phyloP scores from a whole-genome alignment of 2,113 vertebrate species.

The Lipophrys pholis region DNA sequence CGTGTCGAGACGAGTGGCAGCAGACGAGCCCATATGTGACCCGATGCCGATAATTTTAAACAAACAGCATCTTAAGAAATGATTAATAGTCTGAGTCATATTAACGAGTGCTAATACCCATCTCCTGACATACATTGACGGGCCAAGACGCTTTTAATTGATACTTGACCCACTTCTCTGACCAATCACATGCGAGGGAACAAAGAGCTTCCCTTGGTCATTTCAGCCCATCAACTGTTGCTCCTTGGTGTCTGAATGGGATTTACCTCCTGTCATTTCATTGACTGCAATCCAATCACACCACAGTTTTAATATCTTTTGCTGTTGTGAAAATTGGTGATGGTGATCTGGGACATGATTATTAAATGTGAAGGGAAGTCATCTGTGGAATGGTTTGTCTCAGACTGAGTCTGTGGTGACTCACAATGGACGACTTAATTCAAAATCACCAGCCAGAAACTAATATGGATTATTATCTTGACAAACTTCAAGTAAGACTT shows the following conservation, averaged over 20 bases:
- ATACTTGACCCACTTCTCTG: conserved; percentile 49
- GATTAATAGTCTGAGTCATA: conserved; percentile 49
- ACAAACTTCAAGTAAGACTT: no score
- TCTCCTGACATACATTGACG: conserved; percentile 48
- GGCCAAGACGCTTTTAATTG: conserved; percentile 45
- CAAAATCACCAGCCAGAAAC: no score
- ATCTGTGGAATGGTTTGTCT: conserved; percentile 68
- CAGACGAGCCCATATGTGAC: conserved; percentile 59
- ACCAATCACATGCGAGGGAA: not conserved
- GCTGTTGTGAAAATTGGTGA: conserved; percentile 21
- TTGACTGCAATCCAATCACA: no score
- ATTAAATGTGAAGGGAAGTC: conserved; percentile 41
- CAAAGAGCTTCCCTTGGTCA: not conserved
- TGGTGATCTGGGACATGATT: conserved; percentile 24
- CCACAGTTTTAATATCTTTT: conserved; percentile 2
- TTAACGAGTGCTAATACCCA: conserved; percentile 50
- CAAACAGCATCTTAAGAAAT: conserved; percentile 44
- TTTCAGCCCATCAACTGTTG: not conserved
- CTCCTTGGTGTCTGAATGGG: conserved; percentile 28
- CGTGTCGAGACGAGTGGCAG: conserved; percentile 32
- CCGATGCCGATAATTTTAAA: conserved; percentile 38
- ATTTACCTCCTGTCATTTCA: conserved; percentile 29
- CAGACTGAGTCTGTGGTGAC: no score
- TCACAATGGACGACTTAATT: no score
- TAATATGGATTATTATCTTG: no score